A percentile compares a stretch with the other conserved stretches of the same genome.
Conservation (phyloP, 1,140 invertebrate species). For the Armadillidium nasatum region DNA sequence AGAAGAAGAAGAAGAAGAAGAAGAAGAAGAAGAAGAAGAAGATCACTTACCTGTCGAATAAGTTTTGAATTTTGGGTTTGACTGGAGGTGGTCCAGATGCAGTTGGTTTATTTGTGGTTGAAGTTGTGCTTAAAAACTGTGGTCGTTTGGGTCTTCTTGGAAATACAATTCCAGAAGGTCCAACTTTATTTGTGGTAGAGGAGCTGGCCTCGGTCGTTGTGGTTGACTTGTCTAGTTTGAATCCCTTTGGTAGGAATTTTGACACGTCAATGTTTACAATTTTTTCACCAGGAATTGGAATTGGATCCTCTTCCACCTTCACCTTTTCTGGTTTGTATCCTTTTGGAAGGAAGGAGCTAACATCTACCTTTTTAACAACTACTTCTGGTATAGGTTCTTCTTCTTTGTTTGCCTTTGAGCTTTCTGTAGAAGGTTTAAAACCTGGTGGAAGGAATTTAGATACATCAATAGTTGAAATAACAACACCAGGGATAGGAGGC, state of each 20-base stretch:
- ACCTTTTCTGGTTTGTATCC: constrained; percentile 52
- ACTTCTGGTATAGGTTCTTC: not conserved
- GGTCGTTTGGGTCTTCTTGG: constrained; percentile 30
- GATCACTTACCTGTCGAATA: constrained; percentile 35
- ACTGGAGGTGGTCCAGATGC: constrained; percentile 31
- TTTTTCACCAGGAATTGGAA: not conserved
- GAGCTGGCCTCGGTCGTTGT: not conserved
- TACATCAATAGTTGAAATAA: constrained; percentile 52
- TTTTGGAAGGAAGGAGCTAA: constrained; percentile 61
- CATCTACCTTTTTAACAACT: constrained; percentile 49
- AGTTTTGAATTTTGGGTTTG: constrained; percentile 34
- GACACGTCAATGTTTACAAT: constrained; percentile 54
- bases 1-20: constrained; percentile 9
- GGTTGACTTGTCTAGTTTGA: not conserved
- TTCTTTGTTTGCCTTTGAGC: too few species aligned
- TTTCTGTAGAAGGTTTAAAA: constrained; percentile 50
- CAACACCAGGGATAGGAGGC: not conserved
- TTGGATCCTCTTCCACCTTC: constrained; percentile 35
- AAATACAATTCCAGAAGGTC: constrained; percentile 32
- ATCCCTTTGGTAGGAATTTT: constrained; percentile 58
- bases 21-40: not conserved
- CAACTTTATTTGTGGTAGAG: constrained; percentile 14
- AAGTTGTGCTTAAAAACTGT: constrained; percentile 29
- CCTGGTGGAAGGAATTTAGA: constrained; percentile 61
- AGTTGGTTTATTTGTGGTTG: constrained; percentile 14